Evolutionary conservation across 2,888 invertebrate genomes (phyloP).

Genomic region (Acrobasis consociella): DNA sequence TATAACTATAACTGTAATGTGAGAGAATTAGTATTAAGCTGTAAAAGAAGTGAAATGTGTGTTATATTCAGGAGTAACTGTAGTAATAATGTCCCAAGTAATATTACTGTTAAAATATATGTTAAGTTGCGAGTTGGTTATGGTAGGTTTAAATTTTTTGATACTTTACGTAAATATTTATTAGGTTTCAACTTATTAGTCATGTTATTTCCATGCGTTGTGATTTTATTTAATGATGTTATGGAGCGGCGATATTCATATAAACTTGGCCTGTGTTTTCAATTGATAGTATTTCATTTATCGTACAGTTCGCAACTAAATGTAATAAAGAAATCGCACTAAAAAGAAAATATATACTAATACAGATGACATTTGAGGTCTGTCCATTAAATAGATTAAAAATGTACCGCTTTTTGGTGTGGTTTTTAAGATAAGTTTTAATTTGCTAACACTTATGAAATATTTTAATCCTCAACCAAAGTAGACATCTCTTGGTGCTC

Average conservation of each 20-base stretch:
- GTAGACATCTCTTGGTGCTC: too few species aligned
- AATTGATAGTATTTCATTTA: not conserved
- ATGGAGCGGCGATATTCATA: not conserved
- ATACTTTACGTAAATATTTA: conserved; percentile 10
- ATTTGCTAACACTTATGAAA: too few species aligned
- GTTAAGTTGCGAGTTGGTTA: conserved; percentile 10
- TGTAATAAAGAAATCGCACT: too few species aligned
- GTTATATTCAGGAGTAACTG: conserved; percentile 1
- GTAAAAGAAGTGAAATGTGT: conserved; percentile 6
- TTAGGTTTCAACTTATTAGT: conserved; percentile 20
- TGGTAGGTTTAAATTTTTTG: conserved; percentile 14
- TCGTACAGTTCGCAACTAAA: not conserved
- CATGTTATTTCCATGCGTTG: conserved; percentile 29
- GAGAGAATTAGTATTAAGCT: conserved; percentile 25
- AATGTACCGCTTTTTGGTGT: too few species aligned
- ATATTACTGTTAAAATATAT: conserved; percentile 2
- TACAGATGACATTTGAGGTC: too few species aligned
- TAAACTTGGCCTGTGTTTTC: not conserved
- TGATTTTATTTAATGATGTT: conserved; percentile 24
- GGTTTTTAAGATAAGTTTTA: too few species aligned
- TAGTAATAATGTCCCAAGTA: not conserved
- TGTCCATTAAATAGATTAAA: too few species aligned
- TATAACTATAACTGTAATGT: conserved; percentile 15
- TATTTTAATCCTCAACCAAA: too few species aligned
- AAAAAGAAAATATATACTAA: too few species aligned